These are phyloP conservation scores for Eubasilissa regina DNA, from an alignment of 1,140 invertebrate genomes.

Conservation along the genomic window DNA sequence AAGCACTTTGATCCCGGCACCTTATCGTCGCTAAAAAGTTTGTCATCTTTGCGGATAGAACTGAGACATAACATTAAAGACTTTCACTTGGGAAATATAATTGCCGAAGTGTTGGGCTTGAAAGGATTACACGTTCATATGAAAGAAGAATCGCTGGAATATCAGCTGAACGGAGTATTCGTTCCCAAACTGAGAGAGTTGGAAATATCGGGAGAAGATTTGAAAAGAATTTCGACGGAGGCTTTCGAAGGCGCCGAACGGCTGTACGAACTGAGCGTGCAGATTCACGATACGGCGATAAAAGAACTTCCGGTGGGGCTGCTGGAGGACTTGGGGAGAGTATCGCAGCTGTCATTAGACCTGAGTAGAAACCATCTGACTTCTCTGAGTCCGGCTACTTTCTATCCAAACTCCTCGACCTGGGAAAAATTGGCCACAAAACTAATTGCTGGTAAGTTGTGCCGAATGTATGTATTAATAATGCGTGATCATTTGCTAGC, in stretches of 20 bases:
- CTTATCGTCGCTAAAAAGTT: constrained; percentile 75
- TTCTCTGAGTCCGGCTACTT: constrained; percentile 83
- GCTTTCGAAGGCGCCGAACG: constrained; percentile 79
- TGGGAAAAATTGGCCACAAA: constrained; percentile 89
- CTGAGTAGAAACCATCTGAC: constrained; percentile 86
- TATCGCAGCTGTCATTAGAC: constrained; percentile 87
- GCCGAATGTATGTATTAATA: background rate
- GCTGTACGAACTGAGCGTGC: constrained; percentile 80
- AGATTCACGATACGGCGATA: constrained; percentile 83
- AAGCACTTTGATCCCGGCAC: constrained; percentile 78
- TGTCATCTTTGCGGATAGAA: constrained; percentile 76
- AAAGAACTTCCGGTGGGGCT: constrained; percentile 83
- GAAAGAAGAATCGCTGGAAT: constrained; percentile 79
- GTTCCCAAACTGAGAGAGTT: constrained; percentile 84
- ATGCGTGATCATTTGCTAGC: background rate
- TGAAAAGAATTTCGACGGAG: constrained; percentile 80
- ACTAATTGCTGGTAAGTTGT: constrained; percentile 79
- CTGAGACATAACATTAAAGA: constrained; percentile 78
- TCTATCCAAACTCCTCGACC: constrained; percentile 86
- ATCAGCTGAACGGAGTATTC: constrained; percentile 78
- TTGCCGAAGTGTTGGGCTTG: constrained; percentile 73
- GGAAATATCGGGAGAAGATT: constrained; percentile 82
- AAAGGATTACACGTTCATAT: constrained; percentile 81
- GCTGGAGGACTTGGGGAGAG: constrained; percentile 82
- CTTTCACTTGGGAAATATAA: constrained; percentile 76